A percentile compares a stretch with the other conserved stretches of the same genome.
These are phyloP conservation scores for Notamacropus eugenii DNA, from an alignment of 2,797 vertebrate genomes.

Conservation along the genomic window DNA sequence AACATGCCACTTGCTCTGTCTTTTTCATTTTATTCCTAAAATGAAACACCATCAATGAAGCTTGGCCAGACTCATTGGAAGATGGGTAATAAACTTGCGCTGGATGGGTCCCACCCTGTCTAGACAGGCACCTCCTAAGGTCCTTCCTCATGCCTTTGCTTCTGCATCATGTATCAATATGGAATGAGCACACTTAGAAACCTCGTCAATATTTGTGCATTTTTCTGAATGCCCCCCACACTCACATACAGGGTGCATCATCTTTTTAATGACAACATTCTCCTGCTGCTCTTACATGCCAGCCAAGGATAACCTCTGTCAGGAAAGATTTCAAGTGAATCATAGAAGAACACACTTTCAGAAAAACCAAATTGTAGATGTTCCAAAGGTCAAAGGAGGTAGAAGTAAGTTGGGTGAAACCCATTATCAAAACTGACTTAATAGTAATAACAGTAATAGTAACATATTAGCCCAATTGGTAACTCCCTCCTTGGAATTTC, in stretches of 20 bases:
- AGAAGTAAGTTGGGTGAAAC: neutral
- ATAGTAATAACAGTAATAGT: neutral
- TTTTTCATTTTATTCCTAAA: neutral
- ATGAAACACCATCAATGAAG: neutral
- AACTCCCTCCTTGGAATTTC: neutral
- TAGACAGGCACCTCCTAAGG: neutral
- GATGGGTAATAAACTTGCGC: neutral
- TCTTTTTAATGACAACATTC: neutral
- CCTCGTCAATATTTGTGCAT: neutral
- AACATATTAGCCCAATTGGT: neutral
- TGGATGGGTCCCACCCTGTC: neutral
- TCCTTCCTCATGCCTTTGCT: neutral
- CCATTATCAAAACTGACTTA: neutral
- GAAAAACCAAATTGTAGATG: neutral
- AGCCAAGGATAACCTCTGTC: neutral
- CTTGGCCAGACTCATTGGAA: neutral
- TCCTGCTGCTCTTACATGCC: neutral
- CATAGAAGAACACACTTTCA: neutral
- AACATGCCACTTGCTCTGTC: neutral
- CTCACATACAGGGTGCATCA: neutral
- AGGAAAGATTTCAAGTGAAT: neutral
- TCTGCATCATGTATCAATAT: neutral
- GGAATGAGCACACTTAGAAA: neutral
- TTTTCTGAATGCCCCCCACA: neutral
- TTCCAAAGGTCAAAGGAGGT: neutral